Base-by-base conservation (phyloP, 2,888 invertebrate genomes). In the Pediacus dermestoides region DNA sequence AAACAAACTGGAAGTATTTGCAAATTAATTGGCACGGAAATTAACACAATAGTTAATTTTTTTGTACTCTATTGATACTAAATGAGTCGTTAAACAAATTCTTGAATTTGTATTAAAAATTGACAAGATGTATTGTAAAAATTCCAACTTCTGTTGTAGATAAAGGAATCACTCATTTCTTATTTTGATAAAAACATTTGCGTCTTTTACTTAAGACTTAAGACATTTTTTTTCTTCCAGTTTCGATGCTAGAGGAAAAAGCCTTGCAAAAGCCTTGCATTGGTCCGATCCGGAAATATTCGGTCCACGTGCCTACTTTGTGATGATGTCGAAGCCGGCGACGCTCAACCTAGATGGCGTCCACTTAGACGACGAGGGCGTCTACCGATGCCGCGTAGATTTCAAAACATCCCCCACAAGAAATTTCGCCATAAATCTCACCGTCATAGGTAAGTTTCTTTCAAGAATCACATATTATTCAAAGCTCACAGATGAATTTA, bases 401-500 rank as follows among this genome's bases (percentile, higher is more conserved):
- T 92, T 91, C 70, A 83, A 85, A 58, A 88, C 88, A 62, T 86
- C 89, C 4, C 89, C 90, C 16, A 90, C 91, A 8, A 80, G 89
- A 58, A 90, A 88, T 68, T 86, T 88, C 68, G 85, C 88, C 62
- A 87, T 91, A 67, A 85, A 87, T 66, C 80, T 92, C 53, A 88
- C 88, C 60, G 90, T 92, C 58, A 88, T 91, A 67, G 89, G 92
- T 92, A 73, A 83, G 85, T 37, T 18, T 18, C n/a, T 18, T n/a
- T 18, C n/a, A 18, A 18, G n/a, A 18, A 18, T 18, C 6, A 7
- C n/a, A 18, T 18, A 18, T 18, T 18, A 18, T 18, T 18, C 21
- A 18, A 18, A 6, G 21, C 21, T 18, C n/a, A n/a, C 6, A n/a
- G n/a, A 18, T 28, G 28, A 28, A 28, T 13, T 28, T 28, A 28